Evolutionary conservation across 2,113 vertebrate genomes (phyloP), one percentile per base, ranked within the genome.

Genomic region (Coturnix japonica): DNA sequence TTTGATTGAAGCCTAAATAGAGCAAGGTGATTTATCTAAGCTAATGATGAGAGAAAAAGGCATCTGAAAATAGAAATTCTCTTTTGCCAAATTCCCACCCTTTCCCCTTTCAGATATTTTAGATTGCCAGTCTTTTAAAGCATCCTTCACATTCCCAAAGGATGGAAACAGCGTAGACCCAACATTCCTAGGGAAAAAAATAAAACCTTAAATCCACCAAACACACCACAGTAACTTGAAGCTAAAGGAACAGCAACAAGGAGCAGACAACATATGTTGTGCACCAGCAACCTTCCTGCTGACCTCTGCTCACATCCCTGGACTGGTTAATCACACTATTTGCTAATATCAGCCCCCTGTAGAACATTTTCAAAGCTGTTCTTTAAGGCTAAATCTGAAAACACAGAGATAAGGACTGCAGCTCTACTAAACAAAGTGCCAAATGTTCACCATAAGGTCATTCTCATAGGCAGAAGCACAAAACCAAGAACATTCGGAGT

Each of bases 401-500:
- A 86, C 13, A 16, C 47, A 44, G 61, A 83, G 51, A 78, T 25
- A 46, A 49, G 88, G 41, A 41, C 51, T 31, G 19, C 31, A 81
- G 33, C 41, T 82, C 89, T 8, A 54, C 69, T 41, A 61, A 7
- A 22, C 14, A 3, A 37, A 44, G 78, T 0, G 33, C 77, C 75
- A 94, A 81, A 76, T 33, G 71, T 63, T 92, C 63, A 33, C 53
- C 39, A 53, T 81, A 67, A 92, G 49, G 39, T 93, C 89, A 93
- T 51, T 46, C 72, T 16, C 76, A 43, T 87, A 93, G 60, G 63
- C 56, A 77, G 54, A 82, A 92, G 74, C 31, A 84, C 31, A 90
- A 90, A 81, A 37, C 18, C 81, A 88, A 81, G 74, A 89, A 72
- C 71, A 25, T 28, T 94, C 59, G 87, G 75, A 95, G 83, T 78